These are phyloP conservation scores for Pseudorhombus dupliciocellatus DNA, from an alignment of 2,113 vertebrate species.

Conservation along the genomic window DNA sequence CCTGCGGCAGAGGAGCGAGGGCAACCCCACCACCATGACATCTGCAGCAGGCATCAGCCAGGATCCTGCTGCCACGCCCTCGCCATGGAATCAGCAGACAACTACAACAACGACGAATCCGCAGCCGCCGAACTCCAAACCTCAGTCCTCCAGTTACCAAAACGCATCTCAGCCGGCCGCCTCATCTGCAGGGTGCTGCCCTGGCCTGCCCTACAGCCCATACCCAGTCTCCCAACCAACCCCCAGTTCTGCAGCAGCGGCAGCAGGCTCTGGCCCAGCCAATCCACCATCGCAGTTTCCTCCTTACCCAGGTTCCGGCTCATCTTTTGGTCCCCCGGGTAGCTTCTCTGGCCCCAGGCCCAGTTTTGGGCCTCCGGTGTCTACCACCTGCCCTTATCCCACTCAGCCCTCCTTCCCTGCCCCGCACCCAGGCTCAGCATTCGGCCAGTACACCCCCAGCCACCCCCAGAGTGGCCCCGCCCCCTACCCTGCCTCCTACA, in stretches of 20 bases:
- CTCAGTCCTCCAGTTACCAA: constrained; percentile 43
- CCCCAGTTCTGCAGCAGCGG: constrained; percentile 28
- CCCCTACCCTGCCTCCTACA: constrained; percentile 75
- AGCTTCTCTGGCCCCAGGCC: constrained; percentile 71
- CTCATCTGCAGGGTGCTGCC: constrained; percentile 57
- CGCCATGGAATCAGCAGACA: constrained; percentile 66
- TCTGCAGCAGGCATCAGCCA: constrained; percentile 56
- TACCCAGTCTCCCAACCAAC: constrained; percentile 51
- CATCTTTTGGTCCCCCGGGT: constrained; percentile 52
- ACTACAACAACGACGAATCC: constrained; percentile 37
- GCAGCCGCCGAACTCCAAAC: constrained; percentile 58
- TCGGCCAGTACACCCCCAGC: constrained; percentile 77
- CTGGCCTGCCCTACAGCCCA: constrained; percentile 72
- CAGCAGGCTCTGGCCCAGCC: constrained; percentile 52
- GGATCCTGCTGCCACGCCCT: constrained; percentile 44
- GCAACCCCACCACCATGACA: constrained; percentile 55
- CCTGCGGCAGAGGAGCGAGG: constrained; percentile 76
- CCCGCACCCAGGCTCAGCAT: constrained; percentile 74
- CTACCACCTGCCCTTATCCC: constrained; percentile 77
- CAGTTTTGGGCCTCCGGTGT: constrained; percentile 69
- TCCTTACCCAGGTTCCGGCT: constrained; percentile 73
- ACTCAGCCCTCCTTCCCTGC: constrained; percentile 75
- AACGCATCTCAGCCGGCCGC: constrained; percentile 77
- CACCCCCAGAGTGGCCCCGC: constrained; percentile 48
- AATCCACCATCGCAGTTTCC: constrained; percentile 68